These are phyloP conservation scores for Heliconius hewitsoni DNA, from an alignment of 1,140 invertebrate species.

Conservation along the genomic window DNA sequence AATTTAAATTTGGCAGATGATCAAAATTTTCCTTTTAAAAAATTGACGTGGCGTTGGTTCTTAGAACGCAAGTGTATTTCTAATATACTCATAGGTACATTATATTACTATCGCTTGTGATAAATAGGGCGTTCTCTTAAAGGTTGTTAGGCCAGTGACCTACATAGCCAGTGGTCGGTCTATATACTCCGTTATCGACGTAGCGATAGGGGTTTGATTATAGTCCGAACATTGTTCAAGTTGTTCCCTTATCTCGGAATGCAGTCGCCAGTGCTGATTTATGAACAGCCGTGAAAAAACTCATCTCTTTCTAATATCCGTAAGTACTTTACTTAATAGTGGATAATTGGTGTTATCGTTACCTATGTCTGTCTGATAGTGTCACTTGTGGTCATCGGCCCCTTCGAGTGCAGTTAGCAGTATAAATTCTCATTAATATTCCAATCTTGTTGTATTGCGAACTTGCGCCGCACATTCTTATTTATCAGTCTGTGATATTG, in stretches of 20 bases:
- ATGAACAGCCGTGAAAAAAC: constrained; percentile 50
- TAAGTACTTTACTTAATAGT: constrained; percentile 32
- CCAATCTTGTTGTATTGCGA: constrained; percentile 63
- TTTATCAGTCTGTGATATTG: constrained; percentile 39
- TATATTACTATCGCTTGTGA: constrained; percentile 22
- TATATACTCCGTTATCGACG: constrained; percentile 64
- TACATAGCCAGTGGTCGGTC: constrained; percentile 53
- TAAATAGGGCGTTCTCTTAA: constrained; percentile 58
- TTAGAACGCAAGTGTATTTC: background rate
- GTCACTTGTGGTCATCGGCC: constrained; percentile 68
- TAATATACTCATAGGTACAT: background rate
- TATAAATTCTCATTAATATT: constrained; percentile 75
- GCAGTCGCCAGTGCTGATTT: constrained; percentile 59
- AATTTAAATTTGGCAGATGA: constrained; percentile 35
- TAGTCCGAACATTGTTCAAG: constrained; percentile 62
- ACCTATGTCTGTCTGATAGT: constrained; percentile 17
- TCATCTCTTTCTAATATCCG: constrained; percentile 38
- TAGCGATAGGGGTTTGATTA: constrained; percentile 59
- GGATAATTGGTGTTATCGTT: constrained; percentile 44
- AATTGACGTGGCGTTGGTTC: background rate
- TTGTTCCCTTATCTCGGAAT: constrained; percentile 67
- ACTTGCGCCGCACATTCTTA: constrained; percentile 53
- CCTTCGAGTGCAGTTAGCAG: constrained; percentile 74
- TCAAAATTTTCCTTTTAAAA: constrained; percentile 33
- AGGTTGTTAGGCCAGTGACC: constrained; percentile 64